A percentile compares a stretch with the other conserved stretches of the same genome.
These are phyloP conservation scores for Perodicticus potto DNA, from an alignment of 2,797 vertebrate genomes.

Conservation along the genomic window DNA sequence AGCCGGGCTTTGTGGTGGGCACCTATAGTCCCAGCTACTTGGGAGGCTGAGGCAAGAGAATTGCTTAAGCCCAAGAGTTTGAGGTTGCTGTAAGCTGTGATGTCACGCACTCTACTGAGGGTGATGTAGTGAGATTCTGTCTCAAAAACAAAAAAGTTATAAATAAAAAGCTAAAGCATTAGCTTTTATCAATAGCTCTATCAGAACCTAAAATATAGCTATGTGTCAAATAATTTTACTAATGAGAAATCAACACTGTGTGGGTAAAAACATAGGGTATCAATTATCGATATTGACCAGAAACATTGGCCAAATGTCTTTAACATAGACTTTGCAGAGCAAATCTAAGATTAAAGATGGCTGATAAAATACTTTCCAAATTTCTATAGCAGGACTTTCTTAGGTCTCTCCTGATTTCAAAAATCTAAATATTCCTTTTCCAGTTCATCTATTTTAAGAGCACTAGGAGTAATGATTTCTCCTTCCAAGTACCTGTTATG, in stretches of 20 bases:
- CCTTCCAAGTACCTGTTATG: neutral
- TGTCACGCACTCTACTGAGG: too few relatives aligned
- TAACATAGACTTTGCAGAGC: neutral
- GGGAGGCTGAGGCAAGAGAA: too few relatives aligned
- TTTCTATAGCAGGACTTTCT: slow-evolving; percentile 29
- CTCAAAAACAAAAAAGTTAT: slow-evolving; percentile 13
- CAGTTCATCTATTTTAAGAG: slow-evolving; percentile 47
- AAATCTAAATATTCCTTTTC: slow-evolving; percentile 44
- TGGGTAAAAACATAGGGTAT: neutral
- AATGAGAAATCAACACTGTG: slow-evolving; percentile 22
- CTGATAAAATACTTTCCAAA: slow-evolving; percentile 44
- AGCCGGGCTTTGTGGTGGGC: too few relatives aligned
- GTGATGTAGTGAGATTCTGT: too few relatives aligned
- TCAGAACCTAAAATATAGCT: slow-evolving; percentile 40
- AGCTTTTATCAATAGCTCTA: neutral
- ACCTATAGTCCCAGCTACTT: too few relatives aligned
- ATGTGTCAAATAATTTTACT: slow-evolving; percentile 14
- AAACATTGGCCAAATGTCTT: neutral
- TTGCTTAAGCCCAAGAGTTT: too few relatives aligned
- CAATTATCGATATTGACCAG: neutral
- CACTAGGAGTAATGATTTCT: neutral
- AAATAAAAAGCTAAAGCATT: slow-evolving; percentile 23
- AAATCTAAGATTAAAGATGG: slow-evolving; percentile 27
- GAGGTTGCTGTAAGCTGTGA: too few relatives aligned
- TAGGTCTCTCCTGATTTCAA: slow-evolving; percentile 23